Conservation (phyloP, 2,888 invertebrate genomes). For the Drosophila dives region DNA sequence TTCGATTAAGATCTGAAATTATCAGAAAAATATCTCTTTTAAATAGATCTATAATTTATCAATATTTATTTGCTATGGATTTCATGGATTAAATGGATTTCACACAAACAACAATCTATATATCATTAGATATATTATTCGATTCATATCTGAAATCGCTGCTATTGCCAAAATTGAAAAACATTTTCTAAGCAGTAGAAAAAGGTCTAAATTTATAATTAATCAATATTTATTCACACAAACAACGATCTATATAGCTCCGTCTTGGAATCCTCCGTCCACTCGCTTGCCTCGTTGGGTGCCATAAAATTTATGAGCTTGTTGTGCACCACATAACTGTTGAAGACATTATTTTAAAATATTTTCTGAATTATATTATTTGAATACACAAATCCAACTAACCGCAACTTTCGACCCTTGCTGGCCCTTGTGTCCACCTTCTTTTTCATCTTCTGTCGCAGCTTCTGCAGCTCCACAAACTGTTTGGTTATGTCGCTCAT, state of each 20-base stretch:
- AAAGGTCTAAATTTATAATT: neutral
- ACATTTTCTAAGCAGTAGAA: too few species aligned
- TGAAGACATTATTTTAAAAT: conserved; percentile 9
- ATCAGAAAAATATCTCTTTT: neutral
- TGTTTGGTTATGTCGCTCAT: conserved; percentile 94
- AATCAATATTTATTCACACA: conserved; percentile 81
- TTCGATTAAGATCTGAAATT: neutral
- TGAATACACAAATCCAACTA: conserved; percentile 4
- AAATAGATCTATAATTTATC: conserved; percentile 1
- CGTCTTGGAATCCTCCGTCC: conserved; percentile 92
- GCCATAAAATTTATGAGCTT: conserved; percentile 97
- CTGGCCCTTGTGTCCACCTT: conserved; percentile 97
- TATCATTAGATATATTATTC: too few species aligned
- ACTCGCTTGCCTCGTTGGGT: conserved; percentile 88
- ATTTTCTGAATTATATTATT: neutral
- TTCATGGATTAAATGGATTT: too few species aligned
- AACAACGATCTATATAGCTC: conserved; percentile 94
- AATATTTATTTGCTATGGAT: conserved; percentile 12
- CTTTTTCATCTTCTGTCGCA: conserved; percentile 95
- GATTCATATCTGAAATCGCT: too few species aligned
- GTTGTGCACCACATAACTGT: conserved; percentile 91
- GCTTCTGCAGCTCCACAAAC: conserved; percentile 95
- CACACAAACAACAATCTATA: too few species aligned
- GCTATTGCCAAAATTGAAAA: too few species aligned
- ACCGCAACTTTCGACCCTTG: conserved; percentile 95